A percentile compares a stretch with the other conserved stretches of the same genome.
Evolutionary conservation across 2,797 vertebrate species (phyloP).

Genomic region (Gymnopithys bicolor): DNA sequence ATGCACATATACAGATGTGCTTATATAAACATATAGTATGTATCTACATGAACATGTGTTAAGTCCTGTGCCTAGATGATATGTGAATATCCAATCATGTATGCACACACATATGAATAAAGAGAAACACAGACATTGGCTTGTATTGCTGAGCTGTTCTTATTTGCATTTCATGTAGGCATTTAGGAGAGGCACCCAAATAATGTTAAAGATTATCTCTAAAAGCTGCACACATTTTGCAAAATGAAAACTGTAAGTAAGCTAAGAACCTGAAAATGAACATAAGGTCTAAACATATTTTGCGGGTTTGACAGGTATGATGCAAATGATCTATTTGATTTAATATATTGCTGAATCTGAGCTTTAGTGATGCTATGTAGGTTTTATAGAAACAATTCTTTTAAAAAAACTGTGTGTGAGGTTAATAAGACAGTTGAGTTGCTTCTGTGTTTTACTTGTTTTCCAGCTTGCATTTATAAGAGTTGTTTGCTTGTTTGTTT

Average conservation of each 20-base stretch:
- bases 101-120: neutral
- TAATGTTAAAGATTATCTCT: neutral
- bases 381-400: neutral
- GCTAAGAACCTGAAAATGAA: neutral
- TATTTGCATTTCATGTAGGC: neutral
- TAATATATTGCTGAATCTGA: neutral
- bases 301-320: neutral
- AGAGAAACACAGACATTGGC: neutral
- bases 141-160: neutral
- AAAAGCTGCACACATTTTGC: neutral
- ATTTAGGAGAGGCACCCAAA: neutral
- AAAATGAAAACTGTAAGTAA: neutral
- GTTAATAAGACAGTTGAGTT: neutral
- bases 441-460: neutral
- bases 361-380: neutral
- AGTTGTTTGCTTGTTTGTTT: neutral
- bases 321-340: neutral
- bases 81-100: neutral
- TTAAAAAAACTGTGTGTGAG: neutral
- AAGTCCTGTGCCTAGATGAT: neutral
- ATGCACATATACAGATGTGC: neutral
- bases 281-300: neutral
- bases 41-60: neutral
- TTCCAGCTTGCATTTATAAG: neutral
- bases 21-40: neutral